Base-by-base conservation (phyloP, 2,888 invertebrate genomes). In the Tridacna crocea region DNA sequence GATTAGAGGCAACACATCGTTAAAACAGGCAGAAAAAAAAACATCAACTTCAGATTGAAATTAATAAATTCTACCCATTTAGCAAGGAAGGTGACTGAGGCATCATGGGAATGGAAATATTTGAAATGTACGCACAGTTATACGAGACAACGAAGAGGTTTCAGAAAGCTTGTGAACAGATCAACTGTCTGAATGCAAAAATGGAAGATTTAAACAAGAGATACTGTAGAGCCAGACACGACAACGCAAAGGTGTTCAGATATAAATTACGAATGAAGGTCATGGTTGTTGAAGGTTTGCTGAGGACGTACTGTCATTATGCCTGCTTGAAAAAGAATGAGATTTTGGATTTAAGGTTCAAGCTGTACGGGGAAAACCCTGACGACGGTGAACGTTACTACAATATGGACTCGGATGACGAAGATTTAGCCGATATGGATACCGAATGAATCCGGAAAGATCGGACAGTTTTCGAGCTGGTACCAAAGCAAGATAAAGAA, bases 241-340 rank as follows among this genome's bases (percentile, higher is more conserved):
- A 74, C 0, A 80, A 82, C 58, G 66, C 72, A 27, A 83, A 80
- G 55, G 66, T 73, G 60, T 88, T 88, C 82, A 82, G 86, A 48
- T 87, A 89, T 80, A 79, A 75, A 17, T 74, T 89, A 55, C 86
- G 89, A 47, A 84, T 88, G 85, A 83, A 83, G 24, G 77, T 88
- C 0, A 72, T 87, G n/a, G 77, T 82, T 0, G 70, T 85, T 17
- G 88, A 88, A 63, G 89, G 89, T 11, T 63, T 89, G n/a, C 72
- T 88, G 74, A 85, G 80, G 27, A 61, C 83, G 3, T 88, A 87
- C 66, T 87, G 81, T 51, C 79, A 87, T 55, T 89, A 89, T 75
- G 85, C 85, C 10, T 79, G 76, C 26, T 24, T 82, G 65, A 89
- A 89, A 80, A 85, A 89, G 72, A 82, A 79, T 26, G 85, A 88